phyloP scores from a whole-genome alignment of 2,797 vertebrate genomes.

The Typhlichthys subterraneus region DNA sequence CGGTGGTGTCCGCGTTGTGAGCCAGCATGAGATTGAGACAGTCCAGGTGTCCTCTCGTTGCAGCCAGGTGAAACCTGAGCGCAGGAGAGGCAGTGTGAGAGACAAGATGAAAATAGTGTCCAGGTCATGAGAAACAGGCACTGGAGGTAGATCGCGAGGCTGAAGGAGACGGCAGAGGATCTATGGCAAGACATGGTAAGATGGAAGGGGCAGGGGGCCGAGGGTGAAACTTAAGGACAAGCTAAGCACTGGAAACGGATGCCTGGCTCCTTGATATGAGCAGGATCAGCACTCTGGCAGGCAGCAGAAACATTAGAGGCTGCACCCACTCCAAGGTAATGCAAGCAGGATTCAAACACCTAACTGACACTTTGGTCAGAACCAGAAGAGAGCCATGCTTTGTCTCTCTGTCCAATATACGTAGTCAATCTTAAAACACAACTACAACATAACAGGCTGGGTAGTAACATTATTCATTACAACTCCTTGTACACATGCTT shows the following conservation, averaged over 20 bases:
- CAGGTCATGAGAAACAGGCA: not conserved
- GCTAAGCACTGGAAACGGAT: slow-evolving; percentile 47
- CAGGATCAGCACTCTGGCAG: slow-evolving; percentile 54
- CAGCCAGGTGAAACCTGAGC: slow-evolving; percentile 91
- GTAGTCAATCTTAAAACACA: too few species aligned
- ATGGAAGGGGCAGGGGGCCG: slow-evolving; percentile 15
- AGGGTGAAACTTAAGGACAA: slow-evolving; percentile 45
- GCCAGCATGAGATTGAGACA: slow-evolving; percentile 90
- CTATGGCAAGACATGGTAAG: slow-evolving; percentile 26
- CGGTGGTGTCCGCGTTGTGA: slow-evolving; percentile 86
- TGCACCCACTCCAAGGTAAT: slow-evolving; percentile 10
- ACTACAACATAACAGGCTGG: too few species aligned
- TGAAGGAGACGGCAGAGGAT: not conserved
- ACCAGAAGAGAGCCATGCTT: too few species aligned
- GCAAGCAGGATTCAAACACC: too few species aligned
- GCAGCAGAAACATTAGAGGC: slow-evolving; percentile 30
- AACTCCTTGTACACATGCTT: too few species aligned
- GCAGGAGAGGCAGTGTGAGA: not conserved
- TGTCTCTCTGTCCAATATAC: too few species aligned
- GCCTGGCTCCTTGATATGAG: slow-evolving; percentile 42
- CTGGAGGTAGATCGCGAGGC: not conserved
- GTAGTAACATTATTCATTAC: too few species aligned
- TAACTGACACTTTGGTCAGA: too few species aligned
- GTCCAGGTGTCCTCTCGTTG: slow-evolving; percentile 91
- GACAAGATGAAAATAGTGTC: slow-evolving; percentile 11